These are phyloP conservation scores for Porites cylindrica DNA, from an alignment of 92 coral and sea anemone genomes.

Conservation along the genomic window DNA sequence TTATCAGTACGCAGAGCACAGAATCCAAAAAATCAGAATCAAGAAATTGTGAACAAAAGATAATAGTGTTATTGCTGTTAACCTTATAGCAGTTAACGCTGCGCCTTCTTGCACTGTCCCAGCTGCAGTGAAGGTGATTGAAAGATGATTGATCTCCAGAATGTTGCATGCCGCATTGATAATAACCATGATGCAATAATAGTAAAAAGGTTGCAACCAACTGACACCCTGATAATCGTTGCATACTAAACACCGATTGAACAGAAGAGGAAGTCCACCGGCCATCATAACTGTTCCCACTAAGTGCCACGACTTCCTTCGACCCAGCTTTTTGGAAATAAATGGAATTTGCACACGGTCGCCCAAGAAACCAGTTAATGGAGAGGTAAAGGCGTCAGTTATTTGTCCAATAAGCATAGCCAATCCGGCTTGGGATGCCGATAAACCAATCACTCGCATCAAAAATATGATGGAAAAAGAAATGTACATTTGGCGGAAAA, in stretches of 20 bases:
- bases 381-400: slow-evolving; percentile 60
- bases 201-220: slow-evolving; percentile 38
- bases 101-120: slow-evolving; percentile 46
- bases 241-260: slow-evolving; percentile 66
- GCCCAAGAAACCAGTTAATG: slow-evolving; percentile 56
- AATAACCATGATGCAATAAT: slow-evolving; percentile 24
- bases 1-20: too few species aligned
- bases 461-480: slow-evolving; percentile 61
- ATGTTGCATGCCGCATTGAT: slow-evolving; percentile 52
- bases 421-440: slow-evolving; percentile 62
- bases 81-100: slow-evolving; percentile 67
- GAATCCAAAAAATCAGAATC: neutral
- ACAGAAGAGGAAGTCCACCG: slow-evolving; percentile 51
- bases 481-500: slow-evolving; percentile 45
- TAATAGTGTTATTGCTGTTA: neutral
- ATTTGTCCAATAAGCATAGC: slow-evolving; percentile 67
- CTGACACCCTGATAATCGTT: slow-evolving; percentile 18
- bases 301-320: slow-evolving; percentile 73
- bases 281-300: slow-evolving; percentile 59
- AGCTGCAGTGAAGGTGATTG: slow-evolving; percentile 56
- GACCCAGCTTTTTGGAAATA: slow-evolving; percentile 57
- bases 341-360: slow-evolving; percentile 61
- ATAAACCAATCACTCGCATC: slow-evolving; percentile 66
- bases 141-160: slow-evolving; percentile 68
- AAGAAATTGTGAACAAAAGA: neutral